Evolutionary conservation across 1,140 invertebrate species (phyloP).

Genomic region (Drosophila suzukii): DNA sequence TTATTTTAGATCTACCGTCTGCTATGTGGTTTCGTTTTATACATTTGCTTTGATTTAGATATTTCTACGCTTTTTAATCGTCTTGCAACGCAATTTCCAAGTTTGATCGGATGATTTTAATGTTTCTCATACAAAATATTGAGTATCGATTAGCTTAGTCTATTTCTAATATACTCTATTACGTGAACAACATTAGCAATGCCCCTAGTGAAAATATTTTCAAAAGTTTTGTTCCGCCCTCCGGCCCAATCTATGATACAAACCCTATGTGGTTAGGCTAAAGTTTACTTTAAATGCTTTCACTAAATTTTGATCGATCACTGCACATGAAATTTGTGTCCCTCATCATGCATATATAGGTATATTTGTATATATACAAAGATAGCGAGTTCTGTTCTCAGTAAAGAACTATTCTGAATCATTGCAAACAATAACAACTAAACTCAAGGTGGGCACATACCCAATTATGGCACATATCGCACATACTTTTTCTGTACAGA

Average conservation of each 20-base stretch:
- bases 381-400: slow-evolving; percentile 25
- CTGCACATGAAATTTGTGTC: slow-evolving; percentile 59
- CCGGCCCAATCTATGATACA: slow-evolving; percentile 49
- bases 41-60: slow-evolving; percentile 81
- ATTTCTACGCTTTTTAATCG: slow-evolving; percentile 73
- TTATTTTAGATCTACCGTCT: slow-evolving; percentile 30
- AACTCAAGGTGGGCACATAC: slow-evolving; percentile 24
- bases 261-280: slow-evolving; percentile 68
- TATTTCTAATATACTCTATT: slow-evolving; percentile 44
- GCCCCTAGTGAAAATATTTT: slow-evolving; percentile 56
- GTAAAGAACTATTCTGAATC: slow-evolving; percentile 21
- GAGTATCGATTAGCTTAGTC: slow-evolving; percentile 41
- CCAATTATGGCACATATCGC: slow-evolving; percentile 77
- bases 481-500: slow-evolving; percentile 72
- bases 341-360: slow-evolving; percentile 20
- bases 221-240: slow-evolving; percentile 42
- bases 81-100: slow-evolving; percentile 35
- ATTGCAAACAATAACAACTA: slow-evolving; percentile 53
- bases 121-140: slow-evolving; percentile 59
- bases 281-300: slow-evolving; percentile 70
- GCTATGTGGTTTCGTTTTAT: slow-evolving; percentile 49
- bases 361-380: slow-evolving; percentile 31
- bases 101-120: slow-evolving; percentile 30
- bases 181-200: slow-evolving; percentile 59
- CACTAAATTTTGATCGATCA: slow-evolving; percentile 78